Evolutionary conservation across 2,797 vertebrate species (phyloP).

Genomic region (Parotocinclus haroldoi): DNA sequence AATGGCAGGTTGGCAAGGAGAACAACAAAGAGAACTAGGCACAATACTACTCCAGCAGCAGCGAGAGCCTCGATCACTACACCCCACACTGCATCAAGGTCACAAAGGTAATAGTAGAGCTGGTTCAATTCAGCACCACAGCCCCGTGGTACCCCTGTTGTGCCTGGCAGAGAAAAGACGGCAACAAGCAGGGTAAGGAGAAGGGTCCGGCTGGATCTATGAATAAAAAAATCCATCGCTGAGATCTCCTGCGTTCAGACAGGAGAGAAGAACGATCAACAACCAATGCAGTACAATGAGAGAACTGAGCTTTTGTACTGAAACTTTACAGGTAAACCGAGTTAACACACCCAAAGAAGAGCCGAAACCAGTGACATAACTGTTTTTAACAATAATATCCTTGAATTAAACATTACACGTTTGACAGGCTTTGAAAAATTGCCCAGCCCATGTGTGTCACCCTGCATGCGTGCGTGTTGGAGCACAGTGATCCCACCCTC

Average conservation of each 20-base stretch:
- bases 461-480: not conserved
- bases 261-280: conserved; percentile 1
- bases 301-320: conserved; percentile 7
- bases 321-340: not conserved
- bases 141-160: conserved; percentile 56
- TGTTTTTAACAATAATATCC: conserved; percentile 1
- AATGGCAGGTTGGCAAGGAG: conserved; percentile 88
- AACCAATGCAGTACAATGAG: not conserved
- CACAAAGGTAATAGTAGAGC: conserved; percentile 88
- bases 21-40: conserved; percentile 79
- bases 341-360: conserved; percentile 11
- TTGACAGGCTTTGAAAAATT: not conserved
- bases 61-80: conserved; percentile 84
- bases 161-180: conserved; percentile 12
- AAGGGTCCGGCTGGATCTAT: conserved; percentile 41
- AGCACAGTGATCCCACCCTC: not conserved
- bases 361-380: not conserved
- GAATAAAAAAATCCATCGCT: conserved; percentile 38
- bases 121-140: conserved; percentile 75
- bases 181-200: conserved; percentile 37
- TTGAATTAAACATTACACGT: conserved; percentile 2
- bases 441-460: not conserved
- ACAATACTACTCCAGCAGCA: conserved; percentile 71
- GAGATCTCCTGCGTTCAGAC: conserved; percentile 46
- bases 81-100: conserved; percentile 80